phyloP scores from a whole-genome alignment of 2,113 vertebrate genomes.

The Phaethon lepturus region DNA sequence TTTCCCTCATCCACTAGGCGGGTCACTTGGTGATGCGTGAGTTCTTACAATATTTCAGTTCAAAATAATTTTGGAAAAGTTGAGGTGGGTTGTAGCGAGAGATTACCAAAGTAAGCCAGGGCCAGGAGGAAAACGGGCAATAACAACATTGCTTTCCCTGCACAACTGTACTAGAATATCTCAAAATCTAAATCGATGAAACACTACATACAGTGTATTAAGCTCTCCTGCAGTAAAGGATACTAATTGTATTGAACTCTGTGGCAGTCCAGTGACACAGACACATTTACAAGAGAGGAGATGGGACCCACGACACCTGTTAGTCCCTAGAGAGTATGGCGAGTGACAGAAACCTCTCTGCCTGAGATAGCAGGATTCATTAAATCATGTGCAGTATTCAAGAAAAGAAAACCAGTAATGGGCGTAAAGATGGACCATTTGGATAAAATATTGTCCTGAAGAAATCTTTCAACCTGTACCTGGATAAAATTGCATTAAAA shows the following conservation, averaged over 20 bases:
- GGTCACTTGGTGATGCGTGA: rapidly evolving
- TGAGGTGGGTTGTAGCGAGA: not conserved
- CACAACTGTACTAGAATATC: not conserved
- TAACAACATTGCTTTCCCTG: not conserved
- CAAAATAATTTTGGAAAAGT: not conserved
- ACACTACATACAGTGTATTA: not conserved
- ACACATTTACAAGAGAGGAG: not conserved
- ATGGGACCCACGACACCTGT: not conserved
- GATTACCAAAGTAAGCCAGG: not conserved
- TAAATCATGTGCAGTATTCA: not conserved
- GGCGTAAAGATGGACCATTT: not conserved
- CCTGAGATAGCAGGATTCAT: not conserved
- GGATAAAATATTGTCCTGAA: not conserved
- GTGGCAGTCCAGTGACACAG: not conserved
- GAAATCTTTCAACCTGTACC: not conserved
- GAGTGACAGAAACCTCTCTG: not conserved
- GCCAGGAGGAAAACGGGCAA: not conserved
- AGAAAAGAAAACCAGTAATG: not conserved
- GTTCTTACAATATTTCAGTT: not conserved
- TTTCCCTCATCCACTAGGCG: too few species aligned
- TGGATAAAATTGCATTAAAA: not conserved
- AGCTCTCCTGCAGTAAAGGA: not conserved
- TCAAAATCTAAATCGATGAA: not conserved
- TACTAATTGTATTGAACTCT: not conserved
- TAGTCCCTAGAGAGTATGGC: not conserved